These are phyloP conservation scores for Galago senegalensis DNA, from an alignment of 2,797 vertebrate species.

Conservation along the genomic window DNA sequence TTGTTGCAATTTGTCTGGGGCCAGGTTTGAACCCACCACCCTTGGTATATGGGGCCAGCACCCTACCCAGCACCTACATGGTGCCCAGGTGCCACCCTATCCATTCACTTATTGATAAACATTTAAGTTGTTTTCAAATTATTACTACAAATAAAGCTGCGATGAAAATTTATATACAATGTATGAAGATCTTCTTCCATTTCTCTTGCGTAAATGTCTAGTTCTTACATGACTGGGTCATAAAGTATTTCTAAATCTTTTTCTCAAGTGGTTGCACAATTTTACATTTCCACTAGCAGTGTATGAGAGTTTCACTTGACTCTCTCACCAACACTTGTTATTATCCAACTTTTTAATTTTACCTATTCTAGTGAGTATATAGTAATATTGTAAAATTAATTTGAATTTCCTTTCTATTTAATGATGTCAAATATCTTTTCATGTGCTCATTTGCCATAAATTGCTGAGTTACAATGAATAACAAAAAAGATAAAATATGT, in stretches of 20 bases:
- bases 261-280: neutral
- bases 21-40: too few relatives aligned
- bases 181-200: neutral
- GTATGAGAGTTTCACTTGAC: neutral
- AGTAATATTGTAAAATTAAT: neutral
- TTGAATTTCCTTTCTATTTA: neutral
- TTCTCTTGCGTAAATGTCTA: conserved; percentile 19
- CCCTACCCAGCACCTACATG: too few relatives aligned
- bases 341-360: neutral
- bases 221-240: neutral
- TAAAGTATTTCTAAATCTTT: neutral
- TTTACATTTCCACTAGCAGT: neutral
- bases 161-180: neutral
- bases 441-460: neutral
- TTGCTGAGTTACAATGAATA: neutral
- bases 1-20: too few relatives aligned
- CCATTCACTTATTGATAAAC: neutral
- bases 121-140: neutral
- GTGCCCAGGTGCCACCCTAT: too few relatives aligned
- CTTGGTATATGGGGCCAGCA: too few relatives aligned
- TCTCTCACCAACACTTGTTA: neutral
- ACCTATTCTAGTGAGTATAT: neutral
- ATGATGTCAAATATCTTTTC: neutral
- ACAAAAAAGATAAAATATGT: neutral
- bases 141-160: neutral